Conservation (phyloP, 2,888 invertebrate species). For the Andrena marginata region DNA sequence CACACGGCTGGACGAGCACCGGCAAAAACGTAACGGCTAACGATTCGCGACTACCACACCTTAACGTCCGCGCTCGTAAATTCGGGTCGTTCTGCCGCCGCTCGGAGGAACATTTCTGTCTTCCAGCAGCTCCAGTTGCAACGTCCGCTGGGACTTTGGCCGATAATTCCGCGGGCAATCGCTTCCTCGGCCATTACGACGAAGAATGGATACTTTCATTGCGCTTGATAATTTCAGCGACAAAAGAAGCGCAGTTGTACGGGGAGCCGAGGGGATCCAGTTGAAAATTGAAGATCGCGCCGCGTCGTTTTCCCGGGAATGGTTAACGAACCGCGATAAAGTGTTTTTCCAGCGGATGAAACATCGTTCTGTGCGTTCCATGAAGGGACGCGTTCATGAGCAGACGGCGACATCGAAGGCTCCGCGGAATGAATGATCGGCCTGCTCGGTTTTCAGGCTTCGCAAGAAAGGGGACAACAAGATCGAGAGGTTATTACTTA, state of each 20-base stretch:
- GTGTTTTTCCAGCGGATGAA: slow-evolving; percentile 76
- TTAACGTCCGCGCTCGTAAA: slow-evolving; percentile 67
- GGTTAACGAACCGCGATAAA: slow-evolving; percentile 77
- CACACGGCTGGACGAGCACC: slow-evolving; percentile 18
- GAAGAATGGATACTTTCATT: background rate
- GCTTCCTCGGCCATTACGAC: background rate
- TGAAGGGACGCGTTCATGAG: slow-evolving; percentile 71
- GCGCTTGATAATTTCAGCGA: background rate
- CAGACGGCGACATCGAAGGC: slow-evolving; percentile 77
- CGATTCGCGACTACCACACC: slow-evolving; percentile 74
- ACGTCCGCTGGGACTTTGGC: background rate
- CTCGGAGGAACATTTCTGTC: slow-evolving; percentile 26
- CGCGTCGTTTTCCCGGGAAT: slow-evolving; percentile 58
- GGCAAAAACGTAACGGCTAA: slow-evolving; percentile 71
- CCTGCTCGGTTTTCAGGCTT: slow-evolving; percentile 68
- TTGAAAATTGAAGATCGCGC: background rate
- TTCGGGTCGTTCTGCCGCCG: slow-evolving; percentile 47
- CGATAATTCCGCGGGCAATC: background rate
- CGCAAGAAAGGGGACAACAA: slow-evolving; percentile 70
- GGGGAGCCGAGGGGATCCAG: background rate
- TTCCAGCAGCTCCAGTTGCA: background rate
- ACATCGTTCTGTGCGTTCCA: slow-evolving; percentile 71
- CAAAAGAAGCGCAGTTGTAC: background rate
- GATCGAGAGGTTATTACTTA: slow-evolving; percentile 73
- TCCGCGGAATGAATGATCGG: slow-evolving; percentile 76